Conservation (phyloP, 30 jellyfish, hydroid and myxozoan genomes). For the Cassiopea xamachana region DNA sequence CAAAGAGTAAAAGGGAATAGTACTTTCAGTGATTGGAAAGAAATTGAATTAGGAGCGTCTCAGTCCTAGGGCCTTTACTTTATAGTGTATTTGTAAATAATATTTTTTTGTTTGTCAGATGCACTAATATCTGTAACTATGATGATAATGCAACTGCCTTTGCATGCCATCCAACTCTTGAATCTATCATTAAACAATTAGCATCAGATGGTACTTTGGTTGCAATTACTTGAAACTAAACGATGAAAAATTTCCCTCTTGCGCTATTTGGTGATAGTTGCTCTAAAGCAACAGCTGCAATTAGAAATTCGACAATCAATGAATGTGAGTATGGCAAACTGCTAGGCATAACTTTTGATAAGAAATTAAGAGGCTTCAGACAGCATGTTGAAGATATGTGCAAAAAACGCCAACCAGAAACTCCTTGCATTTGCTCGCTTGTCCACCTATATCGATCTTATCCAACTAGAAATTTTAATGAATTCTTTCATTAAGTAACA, state of each 20-base stretch:
- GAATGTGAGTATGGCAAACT: constrained; percentile 41
- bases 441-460: constrained; percentile 28
- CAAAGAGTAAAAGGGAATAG: too few relatives aligned
- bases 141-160: constrained; percentile 43
- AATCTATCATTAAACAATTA: constrained; percentile 31
- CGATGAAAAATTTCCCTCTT: constrained; percentile 39
- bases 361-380: constrained; percentile 51
- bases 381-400: constrained; percentile 36
- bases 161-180: constrained; percentile 55
- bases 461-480: constrained; percentile 14
- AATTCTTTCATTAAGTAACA: constrained; percentile 27
- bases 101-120: too few relatives aligned
- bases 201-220: constrained; percentile 15
- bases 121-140: not conserved
- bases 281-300: constrained; percentile 31
- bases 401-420: constrained; percentile 35
- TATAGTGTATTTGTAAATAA: too few relatives aligned
- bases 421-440: constrained; percentile 14
- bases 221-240: constrained; percentile 38
- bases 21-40: too few relatives aligned
- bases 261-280: constrained; percentile 41
- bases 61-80: too few relatives aligned
- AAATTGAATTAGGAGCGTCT: too few relatives aligned
- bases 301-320: constrained; percentile 38
- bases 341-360: constrained; percentile 46